Percentiles rank a stretch among this genome's conserved stretches.
These are phyloP conservation scores for Hemicrepidius hirtus DNA, from an alignment of 2,888 invertebrate genomes.

Conservation along the genomic window DNA sequence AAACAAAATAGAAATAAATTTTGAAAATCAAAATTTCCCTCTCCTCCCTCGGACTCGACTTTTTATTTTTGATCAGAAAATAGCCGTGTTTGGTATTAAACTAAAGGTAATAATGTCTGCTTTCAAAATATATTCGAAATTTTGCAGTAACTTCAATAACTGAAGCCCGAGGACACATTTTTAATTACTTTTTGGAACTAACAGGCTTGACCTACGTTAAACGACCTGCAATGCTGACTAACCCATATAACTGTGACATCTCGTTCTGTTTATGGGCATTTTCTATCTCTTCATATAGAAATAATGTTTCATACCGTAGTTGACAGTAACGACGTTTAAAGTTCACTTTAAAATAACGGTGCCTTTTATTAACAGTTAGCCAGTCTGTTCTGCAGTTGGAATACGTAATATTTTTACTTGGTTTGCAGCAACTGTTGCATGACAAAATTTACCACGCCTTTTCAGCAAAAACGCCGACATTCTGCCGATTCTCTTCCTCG, in stretches of 20 bases:
- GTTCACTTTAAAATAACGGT: conserved; percentile 42
- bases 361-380: conserved; percentile 46
- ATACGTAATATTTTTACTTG: conserved; percentile 43
- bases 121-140: too few relatives aligned
- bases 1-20: too few relatives aligned
- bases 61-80: too few relatives aligned
- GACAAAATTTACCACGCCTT: conserved; percentile 34
- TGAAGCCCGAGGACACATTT: too few relatives aligned
- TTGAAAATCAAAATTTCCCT: too few relatives aligned
- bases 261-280: conserved; percentile 11
- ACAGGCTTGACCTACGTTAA: too few relatives aligned
- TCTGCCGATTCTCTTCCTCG: background rate
- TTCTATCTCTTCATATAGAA: background rate
- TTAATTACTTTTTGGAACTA: too few relatives aligned
- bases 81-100: too few relatives aligned
- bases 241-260: conserved; percentile 9
- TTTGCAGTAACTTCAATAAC: too few relatives aligned
- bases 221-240: too few relatives aligned
- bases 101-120: too few relatives aligned
- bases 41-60: too few relatives aligned
- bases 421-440: conserved; percentile 48
- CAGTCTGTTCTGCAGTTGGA: conserved; percentile 38
- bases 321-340: conserved; percentile 30
- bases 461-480: conserved; percentile 20
- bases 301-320: conserved; percentile 17